phyloP scores from a whole-genome alignment of 2,888 invertebrate genomes.

The Rotaria macrura region DNA sequence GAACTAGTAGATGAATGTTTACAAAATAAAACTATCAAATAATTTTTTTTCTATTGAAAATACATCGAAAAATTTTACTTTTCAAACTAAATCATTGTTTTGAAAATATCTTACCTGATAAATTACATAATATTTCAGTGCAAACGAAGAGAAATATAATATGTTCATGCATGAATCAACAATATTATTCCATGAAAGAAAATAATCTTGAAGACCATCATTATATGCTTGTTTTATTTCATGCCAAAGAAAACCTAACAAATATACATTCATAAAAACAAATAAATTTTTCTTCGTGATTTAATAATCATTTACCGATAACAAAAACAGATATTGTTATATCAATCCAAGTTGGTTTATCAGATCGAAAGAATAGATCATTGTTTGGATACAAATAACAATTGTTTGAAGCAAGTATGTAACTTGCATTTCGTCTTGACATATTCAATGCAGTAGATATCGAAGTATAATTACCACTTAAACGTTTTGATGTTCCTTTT shows the following conservation, averaged over 20 bases:
- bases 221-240: conserved; percentile 41
- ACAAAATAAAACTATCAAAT: no score
- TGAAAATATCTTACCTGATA: conserved; percentile 40
- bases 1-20: no score
- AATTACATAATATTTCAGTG: conserved; percentile 40
- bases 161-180: conserved; percentile 40
- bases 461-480: background rate
- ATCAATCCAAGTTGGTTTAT: conserved; percentile 20
- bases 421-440: background rate
- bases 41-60: no score
- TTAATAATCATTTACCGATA: conserved; percentile 37
- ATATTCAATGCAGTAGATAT: background rate
- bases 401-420: no score
- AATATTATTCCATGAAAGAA: conserved; percentile 40
- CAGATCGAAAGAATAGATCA: conserved; percentile 25
- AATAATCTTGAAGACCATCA: conserved; percentile 38
- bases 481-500: background rate
- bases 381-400: background rate
- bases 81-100: no score
- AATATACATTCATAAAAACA: background rate
- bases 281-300: background rate
- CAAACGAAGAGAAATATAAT: conserved; percentile 41
- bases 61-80: no score
- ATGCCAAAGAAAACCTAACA: conserved; percentile 40
- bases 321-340: conserved; percentile 38